These are phyloP conservation scores for Oplegnathus fasciatus DNA, from an alignment of 2,113 vertebrate species.

Conservation along the genomic window DNA sequence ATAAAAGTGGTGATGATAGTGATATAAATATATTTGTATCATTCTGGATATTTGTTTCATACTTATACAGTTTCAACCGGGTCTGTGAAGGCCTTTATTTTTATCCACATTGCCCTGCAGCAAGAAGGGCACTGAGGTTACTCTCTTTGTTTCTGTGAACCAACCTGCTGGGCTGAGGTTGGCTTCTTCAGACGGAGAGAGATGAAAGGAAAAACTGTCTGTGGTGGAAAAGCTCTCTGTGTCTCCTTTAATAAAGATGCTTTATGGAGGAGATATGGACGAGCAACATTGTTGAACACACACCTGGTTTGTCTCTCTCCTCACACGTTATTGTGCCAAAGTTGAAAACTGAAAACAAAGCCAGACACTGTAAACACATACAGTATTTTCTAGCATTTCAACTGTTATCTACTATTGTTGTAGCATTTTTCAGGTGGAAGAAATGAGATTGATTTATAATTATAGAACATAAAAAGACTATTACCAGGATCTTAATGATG, in stretches of 20 bases:
- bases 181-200: constrained; percentile 39
- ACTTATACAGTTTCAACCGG: not conserved
- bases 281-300: not conserved
- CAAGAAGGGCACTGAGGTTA: constrained; percentile 39
- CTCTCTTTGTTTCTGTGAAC: constrained; percentile 28
- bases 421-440: not conserved
- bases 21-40: not conserved
- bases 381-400: too few species aligned
- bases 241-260: constrained; percentile 58
- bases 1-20: not conserved
- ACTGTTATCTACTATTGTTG: not conserved
- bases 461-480: not conserved
- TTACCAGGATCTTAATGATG: not conserved
- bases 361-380: not conserved
- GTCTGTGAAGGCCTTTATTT: constrained; percentile 50
- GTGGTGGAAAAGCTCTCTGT: constrained; percentile 34
- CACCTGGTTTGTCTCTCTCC: not conserved
- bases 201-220: constrained; percentile 59
- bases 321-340: not conserved
- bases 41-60: not conserved
- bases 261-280: not conserved
- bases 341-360: not conserved
- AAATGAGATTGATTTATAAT: not conserved
- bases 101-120: constrained; percentile 36
- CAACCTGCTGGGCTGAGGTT: constrained; percentile 27